Evolutionary conservation across 2,113 vertebrate species (phyloP).

Genomic region (Tapirus terrestris): DNA sequence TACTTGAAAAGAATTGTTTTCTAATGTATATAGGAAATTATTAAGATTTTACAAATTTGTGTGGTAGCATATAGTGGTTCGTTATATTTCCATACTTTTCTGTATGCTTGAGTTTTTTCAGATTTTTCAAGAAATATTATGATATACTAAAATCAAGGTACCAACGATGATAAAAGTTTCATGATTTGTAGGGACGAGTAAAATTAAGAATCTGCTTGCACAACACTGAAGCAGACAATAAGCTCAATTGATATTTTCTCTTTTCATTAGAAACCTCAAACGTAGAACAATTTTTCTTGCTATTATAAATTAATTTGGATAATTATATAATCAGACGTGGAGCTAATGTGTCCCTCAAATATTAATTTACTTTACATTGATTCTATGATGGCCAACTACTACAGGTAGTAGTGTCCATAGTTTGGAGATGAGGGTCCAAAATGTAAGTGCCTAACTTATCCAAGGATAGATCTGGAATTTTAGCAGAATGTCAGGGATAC

Average conservation of each 20-base stretch:
- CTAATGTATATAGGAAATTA: background rate
- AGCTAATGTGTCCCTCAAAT: background rate
- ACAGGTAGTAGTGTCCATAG: background rate
- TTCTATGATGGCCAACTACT: background rate
- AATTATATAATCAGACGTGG: background rate
- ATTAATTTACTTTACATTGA: background rate
- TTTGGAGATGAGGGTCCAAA: background rate
- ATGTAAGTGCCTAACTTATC: background rate
- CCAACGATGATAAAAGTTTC: background rate
- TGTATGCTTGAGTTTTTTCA: background rate
- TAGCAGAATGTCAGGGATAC: constrained; percentile 46
- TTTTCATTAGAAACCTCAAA: constrained; percentile 27
- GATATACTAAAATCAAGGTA: constrained; percentile 20
- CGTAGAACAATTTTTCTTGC: background rate
- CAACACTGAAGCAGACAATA: background rate
- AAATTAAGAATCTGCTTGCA: constrained; percentile 15
- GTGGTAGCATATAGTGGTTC: background rate
- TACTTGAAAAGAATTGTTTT: background rate
- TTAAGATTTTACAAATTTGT: background rate
- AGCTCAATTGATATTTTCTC: constrained; percentile 6
- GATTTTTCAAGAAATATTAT: constrained; percentile 44
- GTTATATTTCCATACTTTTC: background rate
- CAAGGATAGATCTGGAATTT: constrained; percentile 28
- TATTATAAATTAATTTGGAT: constrained; percentile 34
- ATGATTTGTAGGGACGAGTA: background rate